phyloP scores from a whole-genome alignment of 2,113 vertebrate genomes.

The Sisor rabdophorus region DNA sequence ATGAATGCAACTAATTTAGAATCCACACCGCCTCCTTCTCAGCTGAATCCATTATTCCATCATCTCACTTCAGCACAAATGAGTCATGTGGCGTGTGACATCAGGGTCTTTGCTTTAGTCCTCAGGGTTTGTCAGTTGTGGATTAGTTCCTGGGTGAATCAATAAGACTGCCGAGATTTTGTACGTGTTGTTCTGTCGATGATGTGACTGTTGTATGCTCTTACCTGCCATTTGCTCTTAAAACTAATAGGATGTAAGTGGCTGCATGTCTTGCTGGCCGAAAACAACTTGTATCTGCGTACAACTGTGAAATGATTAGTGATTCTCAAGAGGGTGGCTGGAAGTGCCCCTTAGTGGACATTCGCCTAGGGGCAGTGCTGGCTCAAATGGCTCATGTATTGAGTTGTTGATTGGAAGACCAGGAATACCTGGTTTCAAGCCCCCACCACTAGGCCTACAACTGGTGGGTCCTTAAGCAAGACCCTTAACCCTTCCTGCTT shows the following conservation, averaged over 20 bases:
- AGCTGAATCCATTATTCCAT: constrained; percentile 48
- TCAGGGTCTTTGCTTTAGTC: constrained; percentile 23
- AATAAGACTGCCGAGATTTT: not conserved
- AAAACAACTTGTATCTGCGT: not conserved
- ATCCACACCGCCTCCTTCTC: constrained; percentile 40
- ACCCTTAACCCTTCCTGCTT: too few relatives aligned
- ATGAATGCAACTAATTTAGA: constrained; percentile 52
- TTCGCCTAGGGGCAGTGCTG: too few relatives aligned
- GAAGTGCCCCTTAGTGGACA: too few relatives aligned
- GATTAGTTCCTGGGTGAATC: not conserved
- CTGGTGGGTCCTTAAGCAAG: too few relatives aligned
- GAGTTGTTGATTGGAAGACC: too few relatives aligned
- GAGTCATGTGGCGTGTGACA: constrained; percentile 48
- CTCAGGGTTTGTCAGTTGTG: not conserved
- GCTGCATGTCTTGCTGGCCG: too few relatives aligned
- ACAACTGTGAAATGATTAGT: not conserved
- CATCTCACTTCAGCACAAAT: constrained; percentile 32
- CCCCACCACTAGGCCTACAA: too few relatives aligned
- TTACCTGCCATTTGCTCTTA: not conserved
- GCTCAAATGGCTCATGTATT: too few relatives aligned
- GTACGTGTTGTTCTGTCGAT: not conserved
- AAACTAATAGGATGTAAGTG: not conserved
- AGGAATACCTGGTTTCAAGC: too few relatives aligned
- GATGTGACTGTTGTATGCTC: not conserved
- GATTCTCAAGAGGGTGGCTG: too few relatives aligned